Base-by-base conservation (phyloP, 2,113 vertebrate species). In the Siniperca knerii region DNA sequence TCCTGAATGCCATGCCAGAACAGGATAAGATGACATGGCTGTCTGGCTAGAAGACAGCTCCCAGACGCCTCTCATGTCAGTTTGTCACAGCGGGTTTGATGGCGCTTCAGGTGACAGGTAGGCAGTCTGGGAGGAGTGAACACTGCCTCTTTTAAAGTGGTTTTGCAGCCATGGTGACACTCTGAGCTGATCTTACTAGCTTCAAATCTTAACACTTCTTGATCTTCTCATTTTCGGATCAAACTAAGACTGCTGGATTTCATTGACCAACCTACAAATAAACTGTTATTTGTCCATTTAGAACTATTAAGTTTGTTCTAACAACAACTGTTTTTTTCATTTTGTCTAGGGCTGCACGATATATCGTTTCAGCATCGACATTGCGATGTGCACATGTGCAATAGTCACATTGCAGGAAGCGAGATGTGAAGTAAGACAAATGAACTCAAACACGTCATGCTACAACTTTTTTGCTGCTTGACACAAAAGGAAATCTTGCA, bases 71-170 rank as follows among this genome's bases (percentile, higher is more conserved):
- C 90, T 85, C 87, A 44, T 91, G 92, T 93, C 92, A 91, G 76
- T 89, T 87, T 92, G 89, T 93, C 92, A 92, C 83, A 79, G 86
- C 50, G 5, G 46, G 85, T 83, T 85, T 87, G 90, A 90, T 37
- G 83, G 67, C 12, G 80, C 92, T 88, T 75, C 86, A 91, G 92
- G 87, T 93, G 93, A 93, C 92, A 93, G 89, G 85, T 84, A 89
- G 75, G 77, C 83, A 87, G 88, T 80, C 78, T 77, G 67, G 78
- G 82, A 85, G 89, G 87, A 82, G 55, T 70, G 66, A 87, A 75
- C 40, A 57, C 80, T 77, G 92, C 64, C 46, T 84, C 77, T 82
- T 90, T 88, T 71, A 46, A 92, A 90, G 79, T 77, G 80, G 74
- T 72, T 93, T 86, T 89, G 69, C 74, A 76, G 75, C 50, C 48